Conservation (phyloP, 1,140 invertebrate species). For the Drosophila repleta region DNA sequence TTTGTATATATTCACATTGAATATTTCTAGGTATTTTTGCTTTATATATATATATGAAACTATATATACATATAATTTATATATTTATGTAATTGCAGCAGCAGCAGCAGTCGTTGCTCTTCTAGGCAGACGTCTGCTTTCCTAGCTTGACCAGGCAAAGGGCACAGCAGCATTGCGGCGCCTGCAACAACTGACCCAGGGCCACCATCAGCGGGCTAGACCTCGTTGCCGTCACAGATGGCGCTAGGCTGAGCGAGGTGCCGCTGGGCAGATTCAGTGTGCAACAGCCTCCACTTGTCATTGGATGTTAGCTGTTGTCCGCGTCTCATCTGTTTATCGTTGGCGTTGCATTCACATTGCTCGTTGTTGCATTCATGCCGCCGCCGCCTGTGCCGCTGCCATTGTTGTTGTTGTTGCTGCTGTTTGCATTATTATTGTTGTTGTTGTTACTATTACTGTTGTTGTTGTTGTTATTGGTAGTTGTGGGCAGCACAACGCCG, state of each 20-base stretch:
- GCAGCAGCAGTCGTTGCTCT: background rate
- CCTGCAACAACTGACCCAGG: constrained; percentile 58
- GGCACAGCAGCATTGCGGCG: constrained; percentile 58
- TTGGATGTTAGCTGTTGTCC: constrained; percentile 77
- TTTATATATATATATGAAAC: constrained; percentile 42
- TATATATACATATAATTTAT: constrained; percentile 43
- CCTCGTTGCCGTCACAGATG: constrained; percentile 4
- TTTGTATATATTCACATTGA: constrained; percentile 31
- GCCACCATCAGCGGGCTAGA: constrained; percentile 48
- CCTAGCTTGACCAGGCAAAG: constrained; percentile 64
- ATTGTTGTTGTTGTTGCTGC: constrained; percentile 23
- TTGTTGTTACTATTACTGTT: constrained; percentile 44
- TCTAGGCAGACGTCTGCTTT: constrained; percentile 52
- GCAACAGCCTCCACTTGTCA: constrained; percentile 40
- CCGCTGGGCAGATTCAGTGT: constrained; percentile 54
- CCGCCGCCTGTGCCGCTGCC: constrained; percentile 22
- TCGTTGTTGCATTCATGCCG: constrained; percentile 32
- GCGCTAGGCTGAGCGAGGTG: constrained; percentile 54
- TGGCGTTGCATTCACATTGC: constrained; percentile 55
- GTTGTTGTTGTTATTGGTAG: constrained; percentile 63
- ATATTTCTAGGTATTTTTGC: constrained; percentile 27
- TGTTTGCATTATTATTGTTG: constrained; percentile 40
- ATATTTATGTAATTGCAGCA: constrained; percentile 12
- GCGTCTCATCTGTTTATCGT: constrained; percentile 82
- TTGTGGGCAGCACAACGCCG: constrained; percentile 64